Conservation (phyloP, 2,113 vertebrate genomes). For the Acrocephalus kingi region DNA sequence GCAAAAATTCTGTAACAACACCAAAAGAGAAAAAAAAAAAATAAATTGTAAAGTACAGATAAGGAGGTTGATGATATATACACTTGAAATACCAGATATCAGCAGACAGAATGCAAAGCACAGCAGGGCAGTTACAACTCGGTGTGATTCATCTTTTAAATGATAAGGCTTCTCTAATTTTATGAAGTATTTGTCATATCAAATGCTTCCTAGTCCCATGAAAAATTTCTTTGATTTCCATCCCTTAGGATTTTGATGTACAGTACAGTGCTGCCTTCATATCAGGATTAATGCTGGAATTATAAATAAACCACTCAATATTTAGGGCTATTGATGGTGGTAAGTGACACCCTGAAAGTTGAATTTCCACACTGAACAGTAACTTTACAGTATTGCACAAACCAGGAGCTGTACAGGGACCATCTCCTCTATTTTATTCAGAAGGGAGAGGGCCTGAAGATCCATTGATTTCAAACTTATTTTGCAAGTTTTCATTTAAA, state of each 20-base stretch:
- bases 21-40: neutral
- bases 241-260: constrained; percentile 28
- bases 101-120: constrained; percentile 41
- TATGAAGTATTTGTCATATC: constrained; percentile 63
- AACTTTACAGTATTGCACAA: neutral
- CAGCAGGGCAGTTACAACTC: constrained; percentile 39
- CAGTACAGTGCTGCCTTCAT: neutral
- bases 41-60: neutral
- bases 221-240: constrained; percentile 32
- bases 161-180: constrained; percentile 32
- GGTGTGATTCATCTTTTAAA: constrained; percentile 53
- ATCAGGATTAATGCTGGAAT: constrained; percentile 28
- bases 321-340: neutral
- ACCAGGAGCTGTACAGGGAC: neutral
- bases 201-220: constrained; percentile 28
- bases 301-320: constrained; percentile 24
- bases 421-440: neutral
- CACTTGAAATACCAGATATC: constrained; percentile 33
- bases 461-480: neutral
- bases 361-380: neutral
- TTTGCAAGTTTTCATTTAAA: neutral
- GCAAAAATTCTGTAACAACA: constrained; percentile 16
- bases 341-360: neutral
- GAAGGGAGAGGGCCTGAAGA: neutral
- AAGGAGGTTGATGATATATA: neutral